Evolutionary conservation across 1,140 invertebrate genomes (phyloP), one percentile per base, ranked within the genome.

Genomic region (Ceratoteleas bidentatus): DNA sequence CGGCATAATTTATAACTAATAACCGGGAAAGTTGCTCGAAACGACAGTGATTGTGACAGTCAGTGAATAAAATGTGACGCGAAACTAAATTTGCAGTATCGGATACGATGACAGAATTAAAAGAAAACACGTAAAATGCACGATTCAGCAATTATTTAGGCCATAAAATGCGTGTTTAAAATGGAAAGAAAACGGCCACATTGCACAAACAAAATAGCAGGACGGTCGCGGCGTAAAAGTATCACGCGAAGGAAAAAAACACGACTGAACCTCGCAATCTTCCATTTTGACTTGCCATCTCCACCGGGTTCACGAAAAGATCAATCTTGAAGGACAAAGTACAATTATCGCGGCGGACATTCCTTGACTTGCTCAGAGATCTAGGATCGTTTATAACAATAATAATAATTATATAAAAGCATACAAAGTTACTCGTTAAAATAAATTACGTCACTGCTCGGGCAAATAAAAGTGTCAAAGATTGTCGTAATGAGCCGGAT

Each of bases 401-500:
- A 24, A 24, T 24, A 24, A 24, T 24, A 24, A 24, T 24, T 24
- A 24, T 24, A 24, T 24, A 24, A 24, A 24, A 24, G 47, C 40
- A 52, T 52, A 40, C 24, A 14, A 53, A 64, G 52, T 64, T 14
- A 34, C 2, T 33, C n/a, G 34, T 38, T 58, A 69, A 69, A 69
- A 60, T 70, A 70, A 52, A 70, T 52, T 70, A 70, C n/a, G 60
- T 70, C 24, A 24, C 24, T 10, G 34, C 13, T 60, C 14, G 14
- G 14, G 43, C 47, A 43, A 60, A 57, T 32, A 50, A 58, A 50
- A 50, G 50, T 24, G 7, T 15, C 7, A 56, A 57, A 38, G 49
- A 49, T 13, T 33, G 16, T 49, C 7, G 15, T 5, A 32, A 50
- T 8, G 13, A 58, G n/a, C 8, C n/a, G 33, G 10, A 62, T 50